Percentiles rank a stretch among this genome's conserved stretches.
Evolutionary conservation across 2,888 invertebrate species (phyloP).

Genomic region (Eupithecia pulchellata): DNA sequence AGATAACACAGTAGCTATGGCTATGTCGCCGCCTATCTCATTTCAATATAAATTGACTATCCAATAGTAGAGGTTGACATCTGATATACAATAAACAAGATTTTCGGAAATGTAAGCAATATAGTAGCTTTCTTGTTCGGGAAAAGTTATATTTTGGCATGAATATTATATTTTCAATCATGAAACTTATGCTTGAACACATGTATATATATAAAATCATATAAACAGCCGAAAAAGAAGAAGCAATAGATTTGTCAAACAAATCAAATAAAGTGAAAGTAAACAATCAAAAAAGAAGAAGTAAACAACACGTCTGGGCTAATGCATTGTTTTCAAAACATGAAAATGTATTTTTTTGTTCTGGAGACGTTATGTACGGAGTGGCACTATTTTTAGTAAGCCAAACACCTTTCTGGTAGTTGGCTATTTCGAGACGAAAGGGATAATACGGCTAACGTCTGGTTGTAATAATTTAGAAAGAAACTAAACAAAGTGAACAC

Average conservation of each 20-base stretch:
- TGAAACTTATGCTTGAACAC: neutral
- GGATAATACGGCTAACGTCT: conserved; percentile 49
- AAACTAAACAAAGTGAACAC: conserved; percentile 31
- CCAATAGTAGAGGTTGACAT: neutral
- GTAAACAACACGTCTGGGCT: conserved; percentile 60
- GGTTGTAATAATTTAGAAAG: conserved; percentile 44
- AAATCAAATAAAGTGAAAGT: conserved; percentile 36
- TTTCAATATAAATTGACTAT: conserved; percentile 34
- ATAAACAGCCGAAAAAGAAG: neutral
- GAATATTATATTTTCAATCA: conserved; percentile 4
- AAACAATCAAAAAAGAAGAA: conserved; percentile 42
- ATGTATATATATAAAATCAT: neutral
- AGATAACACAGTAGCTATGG: conserved; percentile 27
- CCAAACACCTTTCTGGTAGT: conserved; percentile 71
- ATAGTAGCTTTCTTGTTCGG: neutral
- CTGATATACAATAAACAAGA: neutral
- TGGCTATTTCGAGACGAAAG: conserved; percentile 72
- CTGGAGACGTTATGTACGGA: conserved; percentile 52
- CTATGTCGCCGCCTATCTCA: conserved; percentile 21
- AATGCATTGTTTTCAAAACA: conserved; percentile 80
- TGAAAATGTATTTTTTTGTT: conserved; percentile 52
- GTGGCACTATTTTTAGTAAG: conserved; percentile 77
- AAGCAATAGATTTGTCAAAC: conserved; percentile 36
- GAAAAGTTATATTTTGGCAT: neutral
- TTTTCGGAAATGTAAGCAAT: conserved; percentile 1